A percentile compares a stretch with the other conserved stretches of the same genome.
These are phyloP conservation scores for Triplophysa rosa DNA, from an alignment of 2,113 vertebrate genomes.

Conservation along the genomic window DNA sequence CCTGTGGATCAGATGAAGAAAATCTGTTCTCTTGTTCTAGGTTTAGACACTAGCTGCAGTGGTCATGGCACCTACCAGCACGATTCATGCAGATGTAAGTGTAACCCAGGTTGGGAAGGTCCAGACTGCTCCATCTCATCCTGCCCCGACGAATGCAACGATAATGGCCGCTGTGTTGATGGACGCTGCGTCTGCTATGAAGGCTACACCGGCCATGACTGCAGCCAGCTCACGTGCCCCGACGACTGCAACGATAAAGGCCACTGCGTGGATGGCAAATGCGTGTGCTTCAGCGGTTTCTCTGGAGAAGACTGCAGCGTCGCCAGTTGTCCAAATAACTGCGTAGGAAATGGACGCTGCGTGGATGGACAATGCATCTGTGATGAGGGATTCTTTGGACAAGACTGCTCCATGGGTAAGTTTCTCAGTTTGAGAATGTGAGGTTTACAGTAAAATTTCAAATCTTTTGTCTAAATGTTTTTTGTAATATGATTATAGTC, in stretches of 20 bases:
- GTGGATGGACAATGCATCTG: constrained; percentile 83
- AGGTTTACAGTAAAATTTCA: not conserved
- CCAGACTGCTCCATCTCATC: constrained; percentile 75
- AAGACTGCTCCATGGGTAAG: constrained; percentile 84
- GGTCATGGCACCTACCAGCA: constrained; percentile 75
- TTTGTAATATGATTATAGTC: no score
- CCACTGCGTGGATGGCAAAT: constrained; percentile 76
- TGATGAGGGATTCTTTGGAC: constrained; percentile 78
- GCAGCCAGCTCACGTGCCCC: constrained; percentile 74
- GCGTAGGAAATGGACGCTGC: constrained; percentile 80
- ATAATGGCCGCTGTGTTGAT: constrained; percentile 76
- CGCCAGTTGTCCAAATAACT: constrained; percentile 76
- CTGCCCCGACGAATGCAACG: constrained; percentile 80
- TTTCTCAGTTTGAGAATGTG: not conserved
- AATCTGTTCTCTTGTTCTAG: constrained; percentile 53
- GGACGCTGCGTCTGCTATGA: constrained; percentile 77
- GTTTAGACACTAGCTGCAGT: constrained; percentile 71
- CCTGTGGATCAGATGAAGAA: not conserved
- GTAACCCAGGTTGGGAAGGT: constrained; percentile 83
- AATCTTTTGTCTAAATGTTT: no score
- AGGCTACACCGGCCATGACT: constrained; percentile 76
- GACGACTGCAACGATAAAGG: constrained; percentile 82
- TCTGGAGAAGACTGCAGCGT: constrained; percentile 77
- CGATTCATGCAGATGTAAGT: constrained; percentile 76
- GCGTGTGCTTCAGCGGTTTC: constrained; percentile 78